Conservation (phyloP, 1,140 invertebrate species). For the Cepaea nemoralis region DNA sequence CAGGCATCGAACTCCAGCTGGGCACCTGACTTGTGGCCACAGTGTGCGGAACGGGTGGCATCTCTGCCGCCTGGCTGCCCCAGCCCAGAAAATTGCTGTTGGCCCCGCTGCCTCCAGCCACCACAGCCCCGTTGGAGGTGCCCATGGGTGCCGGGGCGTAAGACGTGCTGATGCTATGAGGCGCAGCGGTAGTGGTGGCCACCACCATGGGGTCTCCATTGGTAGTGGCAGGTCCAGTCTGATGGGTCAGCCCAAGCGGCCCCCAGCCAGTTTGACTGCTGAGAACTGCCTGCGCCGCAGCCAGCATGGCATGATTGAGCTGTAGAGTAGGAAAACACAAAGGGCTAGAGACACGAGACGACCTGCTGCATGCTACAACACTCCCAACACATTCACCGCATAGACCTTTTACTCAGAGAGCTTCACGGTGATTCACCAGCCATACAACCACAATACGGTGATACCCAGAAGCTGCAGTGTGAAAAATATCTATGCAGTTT, state of each 20-base stretch:
- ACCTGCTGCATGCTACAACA: neutral
- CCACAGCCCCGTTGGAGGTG: slow-evolving; percentile 32
- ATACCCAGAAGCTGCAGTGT: no score
- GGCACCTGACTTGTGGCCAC: slow-evolving; percentile 35
- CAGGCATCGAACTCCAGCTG: slow-evolving; percentile 36
- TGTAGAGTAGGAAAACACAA: slow-evolving; percentile 24
- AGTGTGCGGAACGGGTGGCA: slow-evolving; percentile 35
- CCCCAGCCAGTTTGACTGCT: slow-evolving; percentile 61
- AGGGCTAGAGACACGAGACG: neutral
- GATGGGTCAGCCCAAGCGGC: slow-evolving; percentile 56
- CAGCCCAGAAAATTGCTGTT: slow-evolving; percentile 39
- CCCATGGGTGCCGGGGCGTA: slow-evolving; percentile 35
- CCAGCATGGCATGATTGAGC: slow-evolving; percentile 66
- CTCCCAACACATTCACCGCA: neutral
- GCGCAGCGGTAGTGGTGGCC: slow-evolving; percentile 30
- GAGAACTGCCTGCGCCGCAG: slow-evolving; percentile 66
- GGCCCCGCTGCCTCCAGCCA: slow-evolving; percentile 23
- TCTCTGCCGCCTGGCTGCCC: slow-evolving; percentile 35
- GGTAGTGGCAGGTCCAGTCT: slow-evolving; percentile 45
- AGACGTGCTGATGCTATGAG: slow-evolving; percentile 25
- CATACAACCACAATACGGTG: no score
- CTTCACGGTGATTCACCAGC: no score
- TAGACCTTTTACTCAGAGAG: neutral
- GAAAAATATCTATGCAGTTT: no score
- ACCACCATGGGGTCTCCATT: slow-evolving; percentile 40